Base-by-base conservation (phyloP, 2,888 invertebrate genomes). In the Cheilosia soror region DNA sequence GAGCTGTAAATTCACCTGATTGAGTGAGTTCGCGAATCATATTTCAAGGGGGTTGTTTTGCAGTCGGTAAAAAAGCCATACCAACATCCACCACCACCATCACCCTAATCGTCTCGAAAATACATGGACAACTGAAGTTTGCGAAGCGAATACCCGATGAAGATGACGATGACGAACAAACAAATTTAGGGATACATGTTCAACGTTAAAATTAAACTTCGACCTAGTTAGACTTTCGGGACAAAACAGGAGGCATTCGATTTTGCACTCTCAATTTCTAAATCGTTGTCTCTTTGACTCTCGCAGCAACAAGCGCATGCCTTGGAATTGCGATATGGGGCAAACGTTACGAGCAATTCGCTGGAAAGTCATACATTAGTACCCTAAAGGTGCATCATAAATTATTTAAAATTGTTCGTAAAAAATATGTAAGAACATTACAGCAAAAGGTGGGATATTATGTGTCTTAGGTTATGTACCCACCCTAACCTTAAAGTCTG, bases 221-320 rank as follows among this genome's bases (percentile, higher is more conserved):
- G 85, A 85, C 85, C 85, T 81, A 85, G 81, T 77, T 81, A 84
- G 75, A 71, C 58, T 60, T 71, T 66, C 20, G 20, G 40, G 47
- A 63, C 49, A 65, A 51, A 55, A 75, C 69, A 66, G 60, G 77
- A 51, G n/a, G 9, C 5, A 27, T 7, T 29, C 2, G 47, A 20
- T 29, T 9, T 47, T 9, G n/a, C 13, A 51, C 27, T 44, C 40
- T 49, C 31, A 6, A 42, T 25, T 68, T 79, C 49, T 11, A 42
- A 13, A 5, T 37, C 6, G 15, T 27, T 7, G 6, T 20, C 2
- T 65, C 66, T 66, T 20, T 20, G 20, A 20, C 82, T 47, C 13
- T 15, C 15, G 40, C 7, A 6, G 15, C 9, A 2, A 2, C 6
- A 20, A 47, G 77, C 85, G 85, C 85, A 85, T 66, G 85, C 68